phyloP scores from a whole-genome alignment of 2,888 invertebrate genomes.

The Caenorhabditis sp. region DNA sequence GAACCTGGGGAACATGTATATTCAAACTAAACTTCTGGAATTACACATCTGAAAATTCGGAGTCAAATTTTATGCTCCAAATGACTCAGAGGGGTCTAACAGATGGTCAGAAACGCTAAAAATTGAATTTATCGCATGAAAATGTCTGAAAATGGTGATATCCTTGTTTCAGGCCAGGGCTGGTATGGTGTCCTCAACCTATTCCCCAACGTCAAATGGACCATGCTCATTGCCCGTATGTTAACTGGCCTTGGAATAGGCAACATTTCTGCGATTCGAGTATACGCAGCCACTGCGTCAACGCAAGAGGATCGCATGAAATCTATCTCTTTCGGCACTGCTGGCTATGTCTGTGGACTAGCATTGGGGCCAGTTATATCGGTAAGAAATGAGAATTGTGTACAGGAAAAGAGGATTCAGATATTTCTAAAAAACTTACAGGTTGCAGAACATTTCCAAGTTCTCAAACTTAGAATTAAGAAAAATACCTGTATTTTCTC shows the following conservation, averaged over 20 bases:
- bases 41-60: too few relatives aligned
- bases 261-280: conserved; percentile 43
- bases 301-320: conserved; percentile 46
- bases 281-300: conserved; percentile 48
- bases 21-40: too few relatives aligned
- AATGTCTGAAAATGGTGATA: too few relatives aligned
- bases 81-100: too few relatives aligned
- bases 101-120: too few relatives aligned
- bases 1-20: too few relatives aligned
- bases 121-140: too few relatives aligned
- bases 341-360: conserved; percentile 46
- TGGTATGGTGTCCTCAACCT: conserved; percentile 24
- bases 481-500: too few relatives aligned
- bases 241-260: conserved; percentile 48
- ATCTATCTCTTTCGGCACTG: conserved; percentile 52
- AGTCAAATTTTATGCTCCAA: too few relatives aligned
- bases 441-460: too few relatives aligned
- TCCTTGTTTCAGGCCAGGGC: conserved; percentile 22
- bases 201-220: conserved; percentile 34
- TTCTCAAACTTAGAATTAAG: too few relatives aligned
- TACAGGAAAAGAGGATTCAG: not conserved
- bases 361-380: conserved; percentile 51
- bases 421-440: too few relatives aligned
- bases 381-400: conserved; percentile 29
- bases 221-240: conserved; percentile 43